Conservation (phyloP, 2,888 invertebrate genomes). For the Macaria liturata region DNA sequence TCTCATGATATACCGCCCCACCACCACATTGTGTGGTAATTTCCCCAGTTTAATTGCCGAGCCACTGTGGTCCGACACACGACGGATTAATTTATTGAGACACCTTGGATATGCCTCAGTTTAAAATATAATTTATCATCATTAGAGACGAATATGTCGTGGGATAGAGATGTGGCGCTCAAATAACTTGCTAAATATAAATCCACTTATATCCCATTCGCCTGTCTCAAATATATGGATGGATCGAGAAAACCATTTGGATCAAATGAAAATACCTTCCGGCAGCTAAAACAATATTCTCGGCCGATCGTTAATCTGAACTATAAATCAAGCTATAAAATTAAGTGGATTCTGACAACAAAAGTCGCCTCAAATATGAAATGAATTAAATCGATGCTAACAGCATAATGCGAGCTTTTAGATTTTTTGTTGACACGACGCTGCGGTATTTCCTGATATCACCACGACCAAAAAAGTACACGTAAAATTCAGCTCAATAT, state of each 20-base stretch:
- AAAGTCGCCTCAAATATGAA: constrained; percentile 75
- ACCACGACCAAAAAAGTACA: constrained; percentile 37
- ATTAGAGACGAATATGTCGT: constrained; percentile 62
- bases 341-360: constrained; percentile 69
- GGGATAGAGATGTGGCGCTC: constrained; percentile 28
- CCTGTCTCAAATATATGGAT: too few relatives aligned
- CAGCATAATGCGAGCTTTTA: constrained; percentile 76
- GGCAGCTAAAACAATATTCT: too few relatives aligned
- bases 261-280: too few relatives aligned
- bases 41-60: constrained; percentile 76
- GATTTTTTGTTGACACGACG: constrained; percentile 76
- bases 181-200: neutral
- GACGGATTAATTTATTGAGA: constrained; percentile 76
- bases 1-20: constrained; percentile 72
- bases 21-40: constrained; percentile 77
- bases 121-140: constrained; percentile 72
- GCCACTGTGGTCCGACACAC: constrained; percentile 70
- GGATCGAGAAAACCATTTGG: too few relatives aligned
- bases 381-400: constrained; percentile 79
- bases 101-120: constrained; percentile 65
- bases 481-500: constrained; percentile 39
- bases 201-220: too few relatives aligned
- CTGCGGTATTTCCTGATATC: constrained; percentile 79
- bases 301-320: constrained; percentile 16
- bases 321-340: constrained; percentile 54